phyloP scores from a whole-genome alignment of 2,888 invertebrate species.

The Mythimna loreyi region DNA sequence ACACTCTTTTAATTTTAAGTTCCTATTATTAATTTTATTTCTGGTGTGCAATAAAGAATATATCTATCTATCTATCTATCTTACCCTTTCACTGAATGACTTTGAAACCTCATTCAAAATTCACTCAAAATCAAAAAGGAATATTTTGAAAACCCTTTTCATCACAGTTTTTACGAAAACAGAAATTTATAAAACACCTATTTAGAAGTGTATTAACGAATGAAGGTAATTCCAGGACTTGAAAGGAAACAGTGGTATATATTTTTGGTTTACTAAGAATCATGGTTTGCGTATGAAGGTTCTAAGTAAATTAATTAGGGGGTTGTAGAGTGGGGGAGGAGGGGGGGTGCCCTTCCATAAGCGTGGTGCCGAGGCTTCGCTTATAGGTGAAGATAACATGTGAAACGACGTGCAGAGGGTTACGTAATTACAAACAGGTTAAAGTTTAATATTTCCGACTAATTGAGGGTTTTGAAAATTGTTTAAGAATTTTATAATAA shows the following conservation, averaged over 20 bases:
- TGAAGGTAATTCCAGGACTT: slow-evolving; percentile 20
- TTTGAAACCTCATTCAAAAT: neutral
- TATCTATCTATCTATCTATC: no score
- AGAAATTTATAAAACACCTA: slow-evolving; percentile 30
- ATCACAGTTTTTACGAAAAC: neutral
- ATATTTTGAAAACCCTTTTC: slow-evolving; percentile 20
- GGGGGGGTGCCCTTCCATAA: slow-evolving; percentile 36
- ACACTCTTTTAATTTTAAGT: no score
- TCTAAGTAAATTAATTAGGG: slow-evolving; percentile 52
- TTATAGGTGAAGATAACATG: slow-evolving; percentile 46
- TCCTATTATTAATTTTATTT: no score
- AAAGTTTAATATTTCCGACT: slow-evolving; percentile 8
- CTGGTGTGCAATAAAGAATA: no score
- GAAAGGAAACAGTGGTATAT: slow-evolving; percentile 20
- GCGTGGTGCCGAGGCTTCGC: slow-evolving; percentile 32
- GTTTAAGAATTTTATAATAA: no score
- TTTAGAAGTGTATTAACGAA: slow-evolving; percentile 25
- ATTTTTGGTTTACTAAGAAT: slow-evolving; percentile 33
- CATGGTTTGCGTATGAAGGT: slow-evolving; percentile 33
- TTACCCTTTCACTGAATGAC: neutral
- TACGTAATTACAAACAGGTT: slow-evolving; percentile 40
- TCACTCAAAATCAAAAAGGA: slow-evolving; percentile 11
- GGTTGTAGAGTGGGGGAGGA: neutral
- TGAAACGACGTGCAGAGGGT: slow-evolving; percentile 18
- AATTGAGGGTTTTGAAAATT: slow-evolving; percentile 8